Evolutionary conservation across 2,888 invertebrate species (phyloP).

Genomic region (Agonopterix heracliana): DNA sequence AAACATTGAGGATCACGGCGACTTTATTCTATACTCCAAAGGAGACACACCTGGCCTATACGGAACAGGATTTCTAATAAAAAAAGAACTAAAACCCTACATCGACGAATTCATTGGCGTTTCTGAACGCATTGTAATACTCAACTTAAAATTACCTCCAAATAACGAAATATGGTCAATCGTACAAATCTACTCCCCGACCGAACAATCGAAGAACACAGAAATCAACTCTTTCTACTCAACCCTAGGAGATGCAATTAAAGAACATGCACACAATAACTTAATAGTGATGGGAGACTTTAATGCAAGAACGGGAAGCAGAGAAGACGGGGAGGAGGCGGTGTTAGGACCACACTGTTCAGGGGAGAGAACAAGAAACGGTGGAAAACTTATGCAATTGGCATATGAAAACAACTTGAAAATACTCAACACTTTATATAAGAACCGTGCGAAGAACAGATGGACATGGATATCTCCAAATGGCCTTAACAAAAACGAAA

Average conservation of each 20-base stretch:
- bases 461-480: slow-evolving; percentile 21
- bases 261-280: too few relatives aligned
- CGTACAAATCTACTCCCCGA: slow-evolving; percentile 8
- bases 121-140: slow-evolving; percentile 15
- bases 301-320: neutral
- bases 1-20: slow-evolving; percentile 15
- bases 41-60: slow-evolving; percentile 12
- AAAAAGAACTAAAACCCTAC: slow-evolving; percentile 11
- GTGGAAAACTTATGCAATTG: slow-evolving; percentile 10
- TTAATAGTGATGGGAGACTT: too few relatives aligned
- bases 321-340: slow-evolving; percentile 12
- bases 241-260: too few relatives aligned
- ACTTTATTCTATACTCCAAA: slow-evolving; percentile 17
- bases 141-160: slow-evolving; percentile 10
- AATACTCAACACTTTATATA: slow-evolving; percentile 15
- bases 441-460: slow-evolving; percentile 13
- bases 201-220: slow-evolving; percentile 11
- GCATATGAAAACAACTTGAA: slow-evolving; percentile 16
- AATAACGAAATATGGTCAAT: neutral
- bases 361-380: slow-evolving; percentile 17
- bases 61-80: slow-evolving; percentile 20
- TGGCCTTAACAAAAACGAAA: slow-evolving; percentile 13
- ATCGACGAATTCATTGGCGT: slow-evolving; percentile 12
- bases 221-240: slow-evolving; percentile 3
- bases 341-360: slow-evolving; percentile 1